These are phyloP conservation scores for Turdus rufiventris DNA, from an alignment of 2,113 vertebrate genomes.

Conservation along the genomic window DNA sequence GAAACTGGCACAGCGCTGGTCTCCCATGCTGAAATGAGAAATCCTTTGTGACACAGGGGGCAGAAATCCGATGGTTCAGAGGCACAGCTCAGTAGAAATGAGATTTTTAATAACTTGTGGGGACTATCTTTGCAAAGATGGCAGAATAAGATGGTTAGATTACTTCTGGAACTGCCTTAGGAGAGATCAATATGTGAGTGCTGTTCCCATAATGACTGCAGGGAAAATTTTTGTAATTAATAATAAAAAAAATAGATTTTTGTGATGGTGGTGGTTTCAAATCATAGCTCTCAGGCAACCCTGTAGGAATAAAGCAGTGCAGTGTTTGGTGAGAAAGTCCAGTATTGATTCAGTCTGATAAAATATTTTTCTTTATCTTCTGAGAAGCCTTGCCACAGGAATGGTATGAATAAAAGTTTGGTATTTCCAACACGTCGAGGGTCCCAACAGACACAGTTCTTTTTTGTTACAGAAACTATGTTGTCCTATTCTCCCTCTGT, in stretches of 20 bases:
- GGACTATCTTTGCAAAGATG: not conserved
- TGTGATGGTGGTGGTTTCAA: not conserved
- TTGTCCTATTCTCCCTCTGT: not conserved
- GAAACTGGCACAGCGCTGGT: not conserved
- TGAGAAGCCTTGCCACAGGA: not conserved
- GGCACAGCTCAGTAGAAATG: not conserved
- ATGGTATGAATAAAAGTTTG: not conserved
- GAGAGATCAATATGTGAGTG: not conserved
- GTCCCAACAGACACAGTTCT: not conserved
- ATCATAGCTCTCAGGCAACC: not conserved
- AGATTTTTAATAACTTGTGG: not conserved
- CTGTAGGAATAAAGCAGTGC: not conserved
- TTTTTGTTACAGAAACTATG: not conserved
- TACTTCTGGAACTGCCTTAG: not conserved
- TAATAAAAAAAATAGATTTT: not conserved
- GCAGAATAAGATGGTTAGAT: not conserved
- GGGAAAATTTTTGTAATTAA: not conserved
- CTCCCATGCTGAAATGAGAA: not conserved
- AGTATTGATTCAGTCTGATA: conserved; percentile 26
- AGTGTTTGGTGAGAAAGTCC: not conserved
- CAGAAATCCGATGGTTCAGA: not conserved
- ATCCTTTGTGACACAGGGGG: not conserved
- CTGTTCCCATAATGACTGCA: not conserved
- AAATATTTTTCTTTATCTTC: conserved; percentile 51
- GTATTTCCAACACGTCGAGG: not conserved